A percentile compares a stretch with the other conserved stretches of the same genome.
phyloP scores from a whole-genome alignment of 2,113 vertebrate genomes.

The Pseudorhombus dupliciocellatus region DNA sequence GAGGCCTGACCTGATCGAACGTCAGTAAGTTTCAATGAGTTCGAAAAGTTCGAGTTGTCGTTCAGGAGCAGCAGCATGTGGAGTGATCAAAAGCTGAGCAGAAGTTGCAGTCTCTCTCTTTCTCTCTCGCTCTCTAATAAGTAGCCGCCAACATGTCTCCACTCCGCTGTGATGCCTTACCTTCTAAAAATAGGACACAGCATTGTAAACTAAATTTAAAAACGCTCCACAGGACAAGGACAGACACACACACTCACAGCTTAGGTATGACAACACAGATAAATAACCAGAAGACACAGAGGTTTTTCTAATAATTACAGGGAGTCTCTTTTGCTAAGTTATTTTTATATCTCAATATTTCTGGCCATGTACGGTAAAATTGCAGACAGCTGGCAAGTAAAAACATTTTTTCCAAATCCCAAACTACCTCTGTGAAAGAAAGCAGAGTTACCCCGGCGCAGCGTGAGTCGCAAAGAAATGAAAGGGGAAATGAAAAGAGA shows the following conservation, averaged over 20 bases:
- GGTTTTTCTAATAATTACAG: slow-evolving; percentile 5
- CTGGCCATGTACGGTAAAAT: slow-evolving; percentile 64
- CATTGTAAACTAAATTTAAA: slow-evolving; percentile 67
- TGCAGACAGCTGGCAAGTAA: slow-evolving; percentile 28
- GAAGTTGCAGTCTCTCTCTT: slow-evolving; percentile 50
- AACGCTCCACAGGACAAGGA: slow-evolving; percentile 39
- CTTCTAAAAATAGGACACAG: slow-evolving; percentile 79
- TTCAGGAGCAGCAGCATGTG: neutral
- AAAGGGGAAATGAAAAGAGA: neutral
- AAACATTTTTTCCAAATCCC: slow-evolving; percentile 22
- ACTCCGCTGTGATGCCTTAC: slow-evolving; percentile 66
- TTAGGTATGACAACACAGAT: slow-evolving; percentile 8
- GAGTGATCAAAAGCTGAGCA: slow-evolving; percentile 29
- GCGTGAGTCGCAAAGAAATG: neutral
- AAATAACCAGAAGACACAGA: slow-evolving; percentile 1
- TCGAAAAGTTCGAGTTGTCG: slow-evolving; percentile 22
- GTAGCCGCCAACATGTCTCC: slow-evolving; percentile 63
- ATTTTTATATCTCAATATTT: slow-evolving; percentile 34
- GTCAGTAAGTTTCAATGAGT: slow-evolving; percentile 23
- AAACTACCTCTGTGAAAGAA: slow-evolving; percentile 25
- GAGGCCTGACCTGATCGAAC: slow-evolving; percentile 32
- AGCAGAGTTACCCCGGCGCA: slow-evolving; percentile 14
- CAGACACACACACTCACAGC: slow-evolving; percentile 11
- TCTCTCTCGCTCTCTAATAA: slow-evolving; percentile 20
- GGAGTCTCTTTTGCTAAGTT: slow-evolving; percentile 16